Evolutionary conservation across 2,113 vertebrate species (phyloP).

Genomic region (Agelaius tricolor): DNA sequence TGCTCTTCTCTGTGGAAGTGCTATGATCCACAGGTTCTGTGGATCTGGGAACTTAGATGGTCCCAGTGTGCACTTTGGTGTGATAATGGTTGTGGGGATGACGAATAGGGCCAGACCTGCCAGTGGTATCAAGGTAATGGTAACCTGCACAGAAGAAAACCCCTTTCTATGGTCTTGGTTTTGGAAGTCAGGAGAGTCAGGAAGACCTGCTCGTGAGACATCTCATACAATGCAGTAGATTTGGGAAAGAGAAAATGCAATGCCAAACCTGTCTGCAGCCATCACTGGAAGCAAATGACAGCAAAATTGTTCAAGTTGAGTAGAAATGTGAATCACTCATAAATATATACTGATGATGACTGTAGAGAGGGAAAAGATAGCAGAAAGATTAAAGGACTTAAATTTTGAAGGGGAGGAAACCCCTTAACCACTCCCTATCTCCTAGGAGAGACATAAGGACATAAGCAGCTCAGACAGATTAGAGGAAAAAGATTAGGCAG

Average conservation of each 20-base stretch:
- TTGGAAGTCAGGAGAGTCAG: background rate
- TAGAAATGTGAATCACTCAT: background rate
- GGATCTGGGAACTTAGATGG: background rate
- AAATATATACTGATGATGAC: background rate
- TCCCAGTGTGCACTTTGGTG: background rate
- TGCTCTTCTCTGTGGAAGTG: background rate
- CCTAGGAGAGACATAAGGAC: background rate
- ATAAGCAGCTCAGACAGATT: constrained; percentile 19
- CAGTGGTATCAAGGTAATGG: background rate
- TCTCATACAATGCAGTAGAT: background rate
- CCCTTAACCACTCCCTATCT: background rate
- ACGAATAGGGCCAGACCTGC: background rate
- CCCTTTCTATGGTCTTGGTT: background rate
- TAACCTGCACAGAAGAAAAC: background rate
- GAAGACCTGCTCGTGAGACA: background rate
- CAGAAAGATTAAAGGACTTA: background rate
- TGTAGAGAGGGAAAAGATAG: background rate
- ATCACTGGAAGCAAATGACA: background rate
- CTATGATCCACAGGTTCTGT: background rate
- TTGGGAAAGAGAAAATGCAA: background rate
- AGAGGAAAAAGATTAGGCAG: constrained; percentile 2
- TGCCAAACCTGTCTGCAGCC: background rate
- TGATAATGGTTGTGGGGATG: background rate
- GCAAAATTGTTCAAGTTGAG: background rate
- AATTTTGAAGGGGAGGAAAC: background rate